Conservation (phyloP, 2,113 vertebrate species). For the Limnothrissa miodon region DNA sequence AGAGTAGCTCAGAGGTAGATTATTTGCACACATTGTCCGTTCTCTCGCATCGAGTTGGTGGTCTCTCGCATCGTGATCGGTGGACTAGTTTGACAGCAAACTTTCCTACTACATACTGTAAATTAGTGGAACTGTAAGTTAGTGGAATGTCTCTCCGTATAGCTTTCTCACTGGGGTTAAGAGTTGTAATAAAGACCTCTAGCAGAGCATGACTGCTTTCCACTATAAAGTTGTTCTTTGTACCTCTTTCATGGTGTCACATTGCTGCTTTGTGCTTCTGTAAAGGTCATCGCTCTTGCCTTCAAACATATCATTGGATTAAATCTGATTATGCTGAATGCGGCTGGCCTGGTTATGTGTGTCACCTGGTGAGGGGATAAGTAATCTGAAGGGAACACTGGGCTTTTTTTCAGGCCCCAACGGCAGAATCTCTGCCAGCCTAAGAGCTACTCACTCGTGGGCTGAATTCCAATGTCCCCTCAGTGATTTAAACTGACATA, state of each 20-base stretch:
- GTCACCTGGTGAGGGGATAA: not conserved
- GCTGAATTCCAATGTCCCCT: too few species aligned
- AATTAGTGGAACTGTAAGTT: too few species aligned
- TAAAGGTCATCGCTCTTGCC: not conserved
- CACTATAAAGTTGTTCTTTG: not conserved
- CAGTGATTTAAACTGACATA: too few species aligned
- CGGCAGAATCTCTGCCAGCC: too few species aligned
- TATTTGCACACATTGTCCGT: too few species aligned
- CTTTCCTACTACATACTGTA: too few species aligned
- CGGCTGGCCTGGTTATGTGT: not conserved
- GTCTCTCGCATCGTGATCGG: not conserved
- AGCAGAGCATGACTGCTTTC: not conserved
- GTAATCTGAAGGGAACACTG: not conserved
- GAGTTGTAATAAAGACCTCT: not conserved
- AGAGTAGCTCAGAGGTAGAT: not conserved
- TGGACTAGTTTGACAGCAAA: not conserved
- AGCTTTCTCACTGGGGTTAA: not conserved
- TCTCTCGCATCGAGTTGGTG: too few species aligned
- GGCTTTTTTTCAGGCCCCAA: not conserved
- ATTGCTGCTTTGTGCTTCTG: not conserved
- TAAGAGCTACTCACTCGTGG: too few species aligned
- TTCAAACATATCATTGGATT: not conserved
- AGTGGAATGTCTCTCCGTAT: not conserved
- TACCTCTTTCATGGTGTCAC: not conserved
- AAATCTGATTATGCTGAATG: not conserved